phyloP scores from a whole-genome alignment of 1,140 invertebrate species.

The Drosophila murphyi region DNA sequence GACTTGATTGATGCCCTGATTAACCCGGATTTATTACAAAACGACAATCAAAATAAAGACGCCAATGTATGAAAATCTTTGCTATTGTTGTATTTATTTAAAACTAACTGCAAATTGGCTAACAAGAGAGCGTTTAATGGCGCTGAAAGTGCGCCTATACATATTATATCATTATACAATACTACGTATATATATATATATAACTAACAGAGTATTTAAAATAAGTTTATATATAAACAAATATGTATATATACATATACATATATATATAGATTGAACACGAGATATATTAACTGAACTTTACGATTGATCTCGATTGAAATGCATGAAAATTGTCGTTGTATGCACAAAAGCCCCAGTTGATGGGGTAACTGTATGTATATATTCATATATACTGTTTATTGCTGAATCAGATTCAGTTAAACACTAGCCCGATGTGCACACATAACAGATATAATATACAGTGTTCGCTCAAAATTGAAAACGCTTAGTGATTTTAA shows the following conservation, averaged over 20 bases:
- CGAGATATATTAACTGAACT: slow-evolving; percentile 8
- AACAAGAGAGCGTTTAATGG: slow-evolving; percentile 24
- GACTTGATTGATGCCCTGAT: neutral
- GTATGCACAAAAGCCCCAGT: slow-evolving; percentile 2
- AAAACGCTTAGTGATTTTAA: too few relatives aligned
- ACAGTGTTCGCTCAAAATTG: too few relatives aligned
- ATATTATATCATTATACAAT: neutral
- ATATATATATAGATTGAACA: slow-evolving; percentile 12
- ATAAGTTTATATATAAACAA: neutral
- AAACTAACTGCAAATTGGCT: slow-evolving; percentile 36
- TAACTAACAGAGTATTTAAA: slow-evolving; percentile 16
- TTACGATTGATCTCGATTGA: slow-evolving; percentile 23
- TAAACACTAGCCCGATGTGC: neutral
- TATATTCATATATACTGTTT: neutral
- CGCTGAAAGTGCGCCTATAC: slow-evolving; percentile 1
- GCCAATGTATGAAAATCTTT: slow-evolving; percentile 4
- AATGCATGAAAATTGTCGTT: slow-evolving; percentile 30
- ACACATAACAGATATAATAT: neutral
- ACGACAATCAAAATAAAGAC: neutral
- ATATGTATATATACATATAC: neutral
- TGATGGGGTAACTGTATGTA: slow-evolving; percentile 1
- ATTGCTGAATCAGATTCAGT: neutral
- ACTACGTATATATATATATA: neutral
- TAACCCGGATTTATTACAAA: neutral
- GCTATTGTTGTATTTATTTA: slow-evolving; percentile 31